Percentiles rank a stretch among this genome's conserved stretches.
These are phyloP conservation scores for Nomia melanderi DNA, from an alignment of 1,140 invertebrate species.

Conservation along the genomic window DNA sequence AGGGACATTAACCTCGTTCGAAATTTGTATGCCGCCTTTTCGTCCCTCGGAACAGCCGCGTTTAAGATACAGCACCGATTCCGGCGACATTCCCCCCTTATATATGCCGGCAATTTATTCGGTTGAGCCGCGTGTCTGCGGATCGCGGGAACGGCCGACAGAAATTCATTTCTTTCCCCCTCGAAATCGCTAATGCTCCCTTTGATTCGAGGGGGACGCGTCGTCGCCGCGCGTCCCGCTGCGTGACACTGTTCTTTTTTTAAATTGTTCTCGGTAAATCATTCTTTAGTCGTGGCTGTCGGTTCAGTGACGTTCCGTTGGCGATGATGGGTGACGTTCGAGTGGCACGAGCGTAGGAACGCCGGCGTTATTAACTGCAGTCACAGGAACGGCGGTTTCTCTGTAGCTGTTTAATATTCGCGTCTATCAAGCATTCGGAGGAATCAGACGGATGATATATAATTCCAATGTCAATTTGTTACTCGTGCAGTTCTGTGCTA, in stretches of 20 bases:
- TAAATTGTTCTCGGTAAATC: conserved; percentile 18
- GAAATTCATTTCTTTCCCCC: background rate
- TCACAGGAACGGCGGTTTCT: no score
- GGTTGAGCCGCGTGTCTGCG: background rate
- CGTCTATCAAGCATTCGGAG: no score
- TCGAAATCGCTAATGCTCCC: conserved; percentile 5
- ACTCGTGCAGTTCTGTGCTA: no score
- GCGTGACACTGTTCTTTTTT: background rate
- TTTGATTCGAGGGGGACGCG: background rate
- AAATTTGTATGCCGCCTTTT: background rate
- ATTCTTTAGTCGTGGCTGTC: conserved; percentile 13
- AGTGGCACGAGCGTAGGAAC: no score
- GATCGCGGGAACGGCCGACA: background rate
- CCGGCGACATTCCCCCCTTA: background rate
- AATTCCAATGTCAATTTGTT: no score
- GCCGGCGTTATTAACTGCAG: no score
- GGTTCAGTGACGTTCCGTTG: no score
- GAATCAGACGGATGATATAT: no score
- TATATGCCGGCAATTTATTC: conserved; percentile 20
- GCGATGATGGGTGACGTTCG: no score
- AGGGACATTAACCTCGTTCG: background rate
- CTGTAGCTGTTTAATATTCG: no score
- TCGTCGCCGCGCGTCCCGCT: conserved; percentile 18
- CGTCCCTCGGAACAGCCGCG: background rate
- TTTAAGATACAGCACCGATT: background rate